A percentile compares a stretch with the other conserved stretches of the same genome.
phyloP scores from a whole-genome alignment of 1,140 invertebrate species.

The Drosophila ironensis region DNA sequence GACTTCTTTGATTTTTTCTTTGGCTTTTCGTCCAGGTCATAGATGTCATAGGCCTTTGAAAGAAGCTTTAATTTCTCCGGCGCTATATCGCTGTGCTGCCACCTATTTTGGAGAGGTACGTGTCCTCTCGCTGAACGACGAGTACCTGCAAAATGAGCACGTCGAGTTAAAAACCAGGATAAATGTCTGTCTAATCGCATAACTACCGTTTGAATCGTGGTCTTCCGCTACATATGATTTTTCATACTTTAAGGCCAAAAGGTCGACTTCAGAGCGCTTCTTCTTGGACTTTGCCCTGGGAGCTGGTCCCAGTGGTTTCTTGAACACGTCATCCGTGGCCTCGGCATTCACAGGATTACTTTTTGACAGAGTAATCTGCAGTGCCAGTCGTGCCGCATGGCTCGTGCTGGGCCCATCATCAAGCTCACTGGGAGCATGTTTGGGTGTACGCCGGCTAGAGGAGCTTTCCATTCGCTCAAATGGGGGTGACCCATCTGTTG shows the following conservation, averaged over 20 bases:
- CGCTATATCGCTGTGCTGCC: slow-evolving; percentile 16
- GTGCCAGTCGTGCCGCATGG: slow-evolving; percentile 18
- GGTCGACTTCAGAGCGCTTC: slow-evolving; percentile 1
- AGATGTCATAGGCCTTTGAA: not conserved
- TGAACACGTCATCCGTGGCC: slow-evolving; percentile 24
- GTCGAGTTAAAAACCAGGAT: too few species aligned
- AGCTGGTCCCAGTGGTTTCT: slow-evolving; percentile 41
- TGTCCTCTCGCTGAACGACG: slow-evolving; percentile 65
- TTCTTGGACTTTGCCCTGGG: slow-evolving; percentile 27
- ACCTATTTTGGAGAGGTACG: slow-evolving; percentile 46
- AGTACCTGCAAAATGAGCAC: slow-evolving; percentile 8
- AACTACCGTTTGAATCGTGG: slow-evolving; percentile 1
- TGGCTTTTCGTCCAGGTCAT: not conserved
- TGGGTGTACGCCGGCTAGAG: too few species aligned
- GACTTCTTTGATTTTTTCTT: not conserved
- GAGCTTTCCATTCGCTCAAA: too few species aligned
- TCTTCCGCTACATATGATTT: not conserved
- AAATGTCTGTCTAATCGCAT: not conserved
- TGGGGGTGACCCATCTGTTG: too few species aligned
- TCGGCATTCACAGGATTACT: not conserved
- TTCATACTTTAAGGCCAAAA: not conserved
- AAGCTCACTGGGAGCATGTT: not conserved
- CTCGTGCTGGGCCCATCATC: slow-evolving; percentile 54
- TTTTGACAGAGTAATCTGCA: not conserved
- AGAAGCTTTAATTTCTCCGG: not conserved